Percentiles rank a stretch among this genome's conserved stretches.
Conservation (phyloP, 2,888 invertebrate genomes). For the Eustalomyia histrio region DNA sequence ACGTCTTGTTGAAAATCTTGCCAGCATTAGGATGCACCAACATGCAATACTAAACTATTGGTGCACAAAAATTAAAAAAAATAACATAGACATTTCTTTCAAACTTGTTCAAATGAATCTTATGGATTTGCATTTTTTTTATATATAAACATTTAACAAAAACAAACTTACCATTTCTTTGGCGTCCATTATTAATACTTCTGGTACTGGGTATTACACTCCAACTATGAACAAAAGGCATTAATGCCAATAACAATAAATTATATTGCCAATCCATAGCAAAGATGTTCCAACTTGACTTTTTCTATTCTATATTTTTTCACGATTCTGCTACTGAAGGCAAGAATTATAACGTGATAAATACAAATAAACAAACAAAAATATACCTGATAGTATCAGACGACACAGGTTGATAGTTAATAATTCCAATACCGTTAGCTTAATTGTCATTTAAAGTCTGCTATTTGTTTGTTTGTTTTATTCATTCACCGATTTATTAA, state of each 20-base stretch:
- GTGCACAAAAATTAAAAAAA: background rate
- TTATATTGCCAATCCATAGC: conserved; percentile 63
- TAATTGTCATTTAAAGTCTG: conserved; percentile 37
- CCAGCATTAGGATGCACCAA: background rate
- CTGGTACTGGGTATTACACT: conserved; percentile 45
- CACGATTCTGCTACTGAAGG: background rate
- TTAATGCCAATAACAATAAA: conserved; percentile 55
- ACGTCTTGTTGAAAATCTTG: background rate
- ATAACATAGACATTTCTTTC: background rate
- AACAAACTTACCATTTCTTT: conserved; percentile 65
- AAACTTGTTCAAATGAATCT: background rate
- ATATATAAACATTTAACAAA: too few species aligned
- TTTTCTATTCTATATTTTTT: background rate
- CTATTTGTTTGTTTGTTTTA: background rate
- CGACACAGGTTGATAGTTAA: background rate
- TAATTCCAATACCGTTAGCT: conserved; percentile 28
- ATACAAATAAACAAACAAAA: background rate
- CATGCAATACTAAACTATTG: background rate
- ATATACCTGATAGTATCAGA: background rate
- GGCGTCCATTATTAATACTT: conserved; percentile 41
- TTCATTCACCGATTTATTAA: conserved; percentile 13
- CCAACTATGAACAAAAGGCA: conserved; percentile 63
- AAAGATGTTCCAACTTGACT: conserved; percentile 9
- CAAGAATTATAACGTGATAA: conserved; percentile 1
- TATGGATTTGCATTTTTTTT: background rate